A percentile compares a stretch with the other conserved stretches of the same genome.
Evolutionary conservation across 2,797 vertebrate species (phyloP).

Genomic region (Myotis planiceps): DNA sequence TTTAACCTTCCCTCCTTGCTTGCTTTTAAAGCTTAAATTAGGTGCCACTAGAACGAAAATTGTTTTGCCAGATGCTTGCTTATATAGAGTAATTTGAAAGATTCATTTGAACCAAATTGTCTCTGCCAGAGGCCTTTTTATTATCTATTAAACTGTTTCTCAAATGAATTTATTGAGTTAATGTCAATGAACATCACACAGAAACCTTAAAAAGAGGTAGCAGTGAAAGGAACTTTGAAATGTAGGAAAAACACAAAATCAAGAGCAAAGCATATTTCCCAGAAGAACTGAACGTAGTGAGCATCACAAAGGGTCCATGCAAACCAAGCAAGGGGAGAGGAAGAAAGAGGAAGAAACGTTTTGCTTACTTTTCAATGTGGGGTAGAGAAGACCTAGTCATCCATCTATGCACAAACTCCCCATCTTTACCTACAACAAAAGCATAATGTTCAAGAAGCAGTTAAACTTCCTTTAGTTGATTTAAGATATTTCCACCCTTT

Average conservation of each 20-base stretch:
- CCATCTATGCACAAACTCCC: not conserved
- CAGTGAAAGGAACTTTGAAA: slow-evolving; percentile 21
- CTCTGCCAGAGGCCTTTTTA: not conserved
- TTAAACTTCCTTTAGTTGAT: not conserved
- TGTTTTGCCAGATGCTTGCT: not conserved
- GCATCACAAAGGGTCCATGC: too few species aligned
- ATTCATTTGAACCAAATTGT: slow-evolving; percentile 23
- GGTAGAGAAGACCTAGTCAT: not conserved
- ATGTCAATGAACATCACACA: not conserved
- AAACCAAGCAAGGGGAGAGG: not conserved
- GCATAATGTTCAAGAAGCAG: not conserved
- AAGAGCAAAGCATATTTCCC: not conserved
- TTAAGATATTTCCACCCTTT: slow-evolving; percentile 20
- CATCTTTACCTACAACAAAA: not conserved
- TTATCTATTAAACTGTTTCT: not conserved
- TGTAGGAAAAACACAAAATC: slow-evolving; percentile 5
- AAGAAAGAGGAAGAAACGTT: not conserved
- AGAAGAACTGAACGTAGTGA: not conserved
- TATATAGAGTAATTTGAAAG: not conserved
- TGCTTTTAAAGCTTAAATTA: slow-evolving; percentile 36
- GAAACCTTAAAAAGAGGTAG: not conserved
- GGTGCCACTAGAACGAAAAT: not conserved
- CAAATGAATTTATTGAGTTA: slow-evolving; percentile 11
- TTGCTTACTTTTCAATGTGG: not conserved
- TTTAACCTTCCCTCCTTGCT: not conserved